phyloP scores from a whole-genome alignment of 1,140 invertebrate species.

The Papilio machaon region DNA sequence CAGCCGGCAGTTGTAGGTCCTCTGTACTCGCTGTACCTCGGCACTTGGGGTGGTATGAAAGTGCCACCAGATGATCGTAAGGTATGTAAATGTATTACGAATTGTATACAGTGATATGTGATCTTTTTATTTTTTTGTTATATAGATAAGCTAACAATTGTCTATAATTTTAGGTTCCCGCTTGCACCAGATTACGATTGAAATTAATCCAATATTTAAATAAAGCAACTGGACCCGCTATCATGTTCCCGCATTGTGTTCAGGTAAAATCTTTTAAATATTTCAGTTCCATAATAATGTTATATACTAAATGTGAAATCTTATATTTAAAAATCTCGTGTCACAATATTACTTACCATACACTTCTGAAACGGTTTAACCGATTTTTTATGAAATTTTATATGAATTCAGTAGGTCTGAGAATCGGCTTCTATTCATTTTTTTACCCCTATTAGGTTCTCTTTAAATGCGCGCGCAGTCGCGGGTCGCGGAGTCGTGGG shows the following conservation, averaged over 20 bases:
- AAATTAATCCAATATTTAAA: conserved; percentile 93
- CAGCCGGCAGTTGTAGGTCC: conserved; percentile 86
- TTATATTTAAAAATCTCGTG: too few relatives aligned
- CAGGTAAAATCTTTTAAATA: conserved; percentile 82
- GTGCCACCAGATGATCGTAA: conserved; percentile 79
- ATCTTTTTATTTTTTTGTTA: neutral
- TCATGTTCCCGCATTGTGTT: conserved; percentile 90
- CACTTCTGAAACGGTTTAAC: too few relatives aligned
- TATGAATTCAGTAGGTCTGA: too few relatives aligned
- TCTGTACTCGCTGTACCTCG: conserved; percentile 90
- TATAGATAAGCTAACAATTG: neutral
- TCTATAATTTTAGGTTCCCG: conserved; percentile 83
- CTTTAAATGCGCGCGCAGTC: too few relatives aligned
- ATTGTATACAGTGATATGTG: neutral
- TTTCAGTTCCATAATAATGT: conserved; percentile 1
- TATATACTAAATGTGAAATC: neutral
- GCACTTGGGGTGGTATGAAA: conserved; percentile 80
- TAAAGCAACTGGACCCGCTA: conserved; percentile 89
- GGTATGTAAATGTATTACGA: conserved; percentile 57
- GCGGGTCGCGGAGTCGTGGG: too few relatives aligned
- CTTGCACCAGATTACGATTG: conserved; percentile 90
- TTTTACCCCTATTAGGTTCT: too few relatives aligned
- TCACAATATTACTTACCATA: too few relatives aligned
- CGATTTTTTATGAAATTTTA: too few relatives aligned
- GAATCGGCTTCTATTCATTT: too few relatives aligned